phyloP scores from a whole-genome alignment of 2,888 invertebrate genomes.

The Chelonus formosanus region DNA sequence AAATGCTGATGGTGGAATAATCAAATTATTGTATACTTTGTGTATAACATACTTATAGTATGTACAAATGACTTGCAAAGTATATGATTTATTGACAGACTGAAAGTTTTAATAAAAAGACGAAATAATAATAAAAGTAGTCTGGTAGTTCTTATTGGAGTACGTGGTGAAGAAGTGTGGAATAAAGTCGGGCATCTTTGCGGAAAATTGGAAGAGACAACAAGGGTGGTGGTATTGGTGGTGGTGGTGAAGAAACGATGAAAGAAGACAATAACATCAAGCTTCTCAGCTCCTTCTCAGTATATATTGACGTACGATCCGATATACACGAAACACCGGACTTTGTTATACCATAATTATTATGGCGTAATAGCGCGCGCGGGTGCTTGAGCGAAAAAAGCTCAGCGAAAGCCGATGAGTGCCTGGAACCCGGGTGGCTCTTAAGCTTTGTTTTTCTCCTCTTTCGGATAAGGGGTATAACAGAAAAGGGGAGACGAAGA shows the following conservation, averaged over 20 bases:
- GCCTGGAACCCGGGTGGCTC: slow-evolving; percentile 42
- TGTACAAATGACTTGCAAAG: too few species aligned
- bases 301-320: slow-evolving; percentile 58
- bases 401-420: slow-evolving; percentile 53
- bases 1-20: slow-evolving; percentile 7
- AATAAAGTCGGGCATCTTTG: slow-evolving; percentile 11
- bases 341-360: slow-evolving; percentile 59
- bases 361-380: slow-evolving; percentile 22
- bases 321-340: slow-evolving; percentile 54
- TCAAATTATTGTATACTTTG: background rate
- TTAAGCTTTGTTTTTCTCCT: slow-evolving; percentile 42
- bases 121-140: background rate
- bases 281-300: slow-evolving; percentile 27
- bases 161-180: slow-evolving; percentile 7
- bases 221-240: background rate
- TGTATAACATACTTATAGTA: background rate
- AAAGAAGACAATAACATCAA: slow-evolving; percentile 7
- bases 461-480: slow-evolving; percentile 9
- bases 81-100: too few species aligned
- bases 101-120: background rate
- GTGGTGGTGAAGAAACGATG: slow-evolving; percentile 1
- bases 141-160: background rate
- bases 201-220: slow-evolving; percentile 11
- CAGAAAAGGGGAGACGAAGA: slow-evolving; percentile 21
- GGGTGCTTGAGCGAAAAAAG: slow-evolving; percentile 52